Evolutionary conservation across 2,113 vertebrate species (phyloP), one percentile per base, ranked within the genome.

Genomic region (Panthera uncia): DNA sequence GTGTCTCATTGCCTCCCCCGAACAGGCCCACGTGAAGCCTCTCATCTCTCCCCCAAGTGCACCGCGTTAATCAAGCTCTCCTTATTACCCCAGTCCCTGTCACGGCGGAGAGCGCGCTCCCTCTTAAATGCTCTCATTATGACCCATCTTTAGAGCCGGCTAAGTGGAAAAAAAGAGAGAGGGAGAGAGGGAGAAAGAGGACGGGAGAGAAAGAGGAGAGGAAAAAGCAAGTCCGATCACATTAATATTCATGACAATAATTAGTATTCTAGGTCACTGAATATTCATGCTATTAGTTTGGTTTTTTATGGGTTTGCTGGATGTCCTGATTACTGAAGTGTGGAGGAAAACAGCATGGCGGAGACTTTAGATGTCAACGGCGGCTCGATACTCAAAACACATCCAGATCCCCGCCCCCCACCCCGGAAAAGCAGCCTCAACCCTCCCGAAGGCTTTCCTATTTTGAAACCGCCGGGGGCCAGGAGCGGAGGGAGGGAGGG

Each of bases 161-260:
- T 99, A 99, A 99, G 99, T 99, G 99, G 99, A 96, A 98, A 99
- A 98, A 98, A 96, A 89, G 90, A 98, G 88, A 92, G 89, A 84
- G 95, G 61, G 95, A 95, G 94, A 50, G 92, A 96, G 94, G 52
- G 74, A 96, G 95, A 55, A 90, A 90, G 85, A 94, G 95, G 95
- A 88, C 38, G n/a, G 74, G 79, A 74, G 95, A 96, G 94, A 69
- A 96, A 94, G 95, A 87, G 80, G 98, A 98, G 99, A 98, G 99
- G 98, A 98, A 98, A 98, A 98, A 98, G 98, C 98, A 98, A 99
- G 99, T 99, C 99, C 99, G 99, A 99, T 99, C 98, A 74, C 99
- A 99, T 99, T 99, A 99, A 99, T 99, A 99, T 99, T 99, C 99
- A 99, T 99, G 99, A 99, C 99, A 98, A 99, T 99, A 99, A 99